Conservation (phyloP, 2,113 vertebrate species). For the Condylura cristata region DNA sequence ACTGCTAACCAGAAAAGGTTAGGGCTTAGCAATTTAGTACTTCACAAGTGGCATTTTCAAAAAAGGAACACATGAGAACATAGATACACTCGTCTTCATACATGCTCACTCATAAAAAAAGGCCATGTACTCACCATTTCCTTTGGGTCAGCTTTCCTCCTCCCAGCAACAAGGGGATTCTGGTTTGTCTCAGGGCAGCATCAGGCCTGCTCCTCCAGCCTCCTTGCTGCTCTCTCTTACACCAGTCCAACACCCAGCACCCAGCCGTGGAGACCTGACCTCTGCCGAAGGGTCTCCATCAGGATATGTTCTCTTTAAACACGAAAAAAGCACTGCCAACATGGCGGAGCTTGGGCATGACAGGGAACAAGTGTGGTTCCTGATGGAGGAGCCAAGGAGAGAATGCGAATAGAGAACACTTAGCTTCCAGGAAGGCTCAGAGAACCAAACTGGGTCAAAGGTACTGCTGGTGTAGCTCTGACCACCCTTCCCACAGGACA, state of each 20-base stretch:
- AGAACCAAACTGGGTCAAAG: background rate
- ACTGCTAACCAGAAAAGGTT: background rate
- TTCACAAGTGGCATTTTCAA: background rate
- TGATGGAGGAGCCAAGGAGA: background rate
- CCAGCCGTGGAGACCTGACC: background rate
- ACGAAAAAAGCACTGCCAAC: background rate
- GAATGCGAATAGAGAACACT: rapidly evolving
- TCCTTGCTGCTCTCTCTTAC: background rate
- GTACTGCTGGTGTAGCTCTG: rapidly evolving
- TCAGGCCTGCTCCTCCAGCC: background rate
- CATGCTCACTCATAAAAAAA: background rate
- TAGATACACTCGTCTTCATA: background rate
- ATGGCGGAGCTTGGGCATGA: too few species aligned
- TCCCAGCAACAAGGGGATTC: background rate
- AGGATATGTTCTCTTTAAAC: background rate
- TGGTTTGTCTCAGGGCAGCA: background rate
- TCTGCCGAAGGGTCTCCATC: too few species aligned
- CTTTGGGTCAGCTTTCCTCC: background rate
- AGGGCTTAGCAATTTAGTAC: background rate
- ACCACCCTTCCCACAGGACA: background rate
- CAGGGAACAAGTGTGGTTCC: background rate
- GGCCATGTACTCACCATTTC: background rate
- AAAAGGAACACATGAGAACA: background rate
- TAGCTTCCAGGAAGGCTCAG: background rate
- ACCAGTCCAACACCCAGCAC: background rate